phyloP scores from a whole-genome alignment of 2,113 vertebrate species.

The Ahaetulla prasina region DNA sequence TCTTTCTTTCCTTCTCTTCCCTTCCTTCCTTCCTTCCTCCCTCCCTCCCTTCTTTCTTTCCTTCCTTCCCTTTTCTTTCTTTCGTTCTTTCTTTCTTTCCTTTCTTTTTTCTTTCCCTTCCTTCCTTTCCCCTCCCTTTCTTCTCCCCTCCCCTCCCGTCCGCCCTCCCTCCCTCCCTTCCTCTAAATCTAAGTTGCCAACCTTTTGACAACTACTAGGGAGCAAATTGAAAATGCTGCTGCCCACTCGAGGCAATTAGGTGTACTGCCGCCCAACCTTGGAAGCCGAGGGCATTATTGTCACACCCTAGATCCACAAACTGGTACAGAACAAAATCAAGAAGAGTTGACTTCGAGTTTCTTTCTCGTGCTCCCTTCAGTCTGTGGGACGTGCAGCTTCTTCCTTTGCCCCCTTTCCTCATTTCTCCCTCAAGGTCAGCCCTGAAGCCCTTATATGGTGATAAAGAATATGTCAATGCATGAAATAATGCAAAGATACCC shows the following conservation, averaged over 20 bases:
- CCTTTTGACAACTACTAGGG: neutral
- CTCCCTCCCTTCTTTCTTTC: too few species aligned
- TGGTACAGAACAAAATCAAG: neutral
- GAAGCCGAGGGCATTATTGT: neutral
- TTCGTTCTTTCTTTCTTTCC: too few species aligned
- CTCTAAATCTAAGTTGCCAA: neutral
- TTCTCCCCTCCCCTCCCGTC: too few species aligned
- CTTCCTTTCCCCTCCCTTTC: rapidly evolving
- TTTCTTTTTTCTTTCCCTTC: too few species aligned
- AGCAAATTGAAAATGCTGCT: neutral
- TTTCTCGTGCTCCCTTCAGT: neutral
- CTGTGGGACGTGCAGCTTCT: neutral
- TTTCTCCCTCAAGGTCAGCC: neutral
- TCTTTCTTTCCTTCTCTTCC: too few species aligned
- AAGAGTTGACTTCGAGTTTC: neutral
- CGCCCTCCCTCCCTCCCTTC: neutral
- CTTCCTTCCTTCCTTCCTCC: too few species aligned
- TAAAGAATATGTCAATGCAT: too few species aligned
- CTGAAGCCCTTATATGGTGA: neutral
- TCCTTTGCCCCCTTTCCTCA: neutral
- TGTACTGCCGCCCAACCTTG: neutral
- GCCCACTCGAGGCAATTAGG: neutral
- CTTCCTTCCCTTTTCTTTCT: too few species aligned
- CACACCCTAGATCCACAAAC: neutral
- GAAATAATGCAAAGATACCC: too few species aligned